Evolutionary conservation across 2,888 invertebrate species (phyloP).

Genomic region (Drosophila antonietae): DNA sequence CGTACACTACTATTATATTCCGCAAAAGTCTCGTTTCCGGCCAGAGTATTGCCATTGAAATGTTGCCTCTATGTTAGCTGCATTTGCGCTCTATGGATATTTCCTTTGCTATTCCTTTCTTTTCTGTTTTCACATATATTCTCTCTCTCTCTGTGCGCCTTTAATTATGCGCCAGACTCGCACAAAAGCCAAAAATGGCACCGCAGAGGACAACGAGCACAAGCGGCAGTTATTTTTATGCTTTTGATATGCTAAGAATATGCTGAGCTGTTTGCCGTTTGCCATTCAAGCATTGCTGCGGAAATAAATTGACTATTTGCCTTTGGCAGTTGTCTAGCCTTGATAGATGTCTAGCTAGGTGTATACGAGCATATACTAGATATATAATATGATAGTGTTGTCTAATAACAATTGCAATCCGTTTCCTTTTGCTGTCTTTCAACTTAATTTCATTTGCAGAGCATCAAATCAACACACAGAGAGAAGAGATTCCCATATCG

Average conservation of each 20-base stretch:
- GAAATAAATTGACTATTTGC: slow-evolving; percentile 18
- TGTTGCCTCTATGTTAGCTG: slow-evolving; percentile 38
- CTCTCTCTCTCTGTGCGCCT: slow-evolving; percentile 22
- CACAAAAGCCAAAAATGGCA: slow-evolving; percentile 35
- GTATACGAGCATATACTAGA: not conserved
- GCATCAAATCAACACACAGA: slow-evolving; percentile 45
- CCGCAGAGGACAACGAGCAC: slow-evolving; percentile 18
- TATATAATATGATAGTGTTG: not conserved
- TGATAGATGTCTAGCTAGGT: slow-evolving; percentile 7
- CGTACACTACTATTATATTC: slow-evolving; percentile 15
- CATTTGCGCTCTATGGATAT: slow-evolving; percentile 47
- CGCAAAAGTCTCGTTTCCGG: slow-evolving; percentile 51
- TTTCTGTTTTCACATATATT: too few relatives aligned
- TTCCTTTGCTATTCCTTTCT: not conserved
- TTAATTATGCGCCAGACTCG: slow-evolving; percentile 65
- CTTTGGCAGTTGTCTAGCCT: slow-evolving; percentile 5
- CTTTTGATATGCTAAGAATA: slow-evolving; percentile 12
- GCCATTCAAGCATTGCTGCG: slow-evolving; percentile 5
- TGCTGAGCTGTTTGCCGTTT: not conserved
- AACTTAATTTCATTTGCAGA: slow-evolving; percentile 39
- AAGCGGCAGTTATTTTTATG: slow-evolving; percentile 26
- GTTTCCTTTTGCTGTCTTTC: slow-evolving; percentile 21
- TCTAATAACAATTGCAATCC: slow-evolving; percentile 2
- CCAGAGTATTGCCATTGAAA: slow-evolving; percentile 39
- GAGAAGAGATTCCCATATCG: slow-evolving; percentile 6